These are phyloP conservation scores for Pomatostomus ruficeps DNA, from an alignment of 2,113 vertebrate species.

Conservation along the genomic window DNA sequence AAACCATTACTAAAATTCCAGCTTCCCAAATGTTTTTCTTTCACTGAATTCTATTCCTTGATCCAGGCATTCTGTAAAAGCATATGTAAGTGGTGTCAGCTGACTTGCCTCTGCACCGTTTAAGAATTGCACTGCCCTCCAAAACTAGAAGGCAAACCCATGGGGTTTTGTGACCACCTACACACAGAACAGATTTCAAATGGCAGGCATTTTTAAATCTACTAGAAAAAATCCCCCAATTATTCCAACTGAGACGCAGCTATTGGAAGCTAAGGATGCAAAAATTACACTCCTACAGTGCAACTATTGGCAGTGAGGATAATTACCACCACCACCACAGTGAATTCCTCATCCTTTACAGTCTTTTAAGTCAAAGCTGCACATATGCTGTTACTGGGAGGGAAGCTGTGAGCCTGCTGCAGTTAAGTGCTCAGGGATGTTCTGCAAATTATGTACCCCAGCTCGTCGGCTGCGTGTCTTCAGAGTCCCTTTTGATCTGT, in stretches of 20 bases:
- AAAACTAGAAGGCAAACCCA: not conserved
- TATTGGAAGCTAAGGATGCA: not conserved
- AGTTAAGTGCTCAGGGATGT: not conserved
- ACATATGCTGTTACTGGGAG: not conserved
- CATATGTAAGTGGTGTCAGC: not conserved
- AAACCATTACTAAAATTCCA: not conserved
- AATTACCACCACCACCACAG: not conserved
- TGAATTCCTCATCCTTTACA: not conserved
- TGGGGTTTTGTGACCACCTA: not conserved
- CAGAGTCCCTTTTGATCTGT: not conserved
- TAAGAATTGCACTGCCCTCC: not conserved
- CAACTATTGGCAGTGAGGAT: not conserved
- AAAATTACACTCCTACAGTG: not conserved
- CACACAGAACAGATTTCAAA: not conserved
- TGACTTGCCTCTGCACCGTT: not conserved
- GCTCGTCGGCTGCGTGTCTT: not conserved
- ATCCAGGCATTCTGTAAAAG: not conserved
- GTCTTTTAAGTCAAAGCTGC: not conserved
- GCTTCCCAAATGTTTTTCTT: not conserved
- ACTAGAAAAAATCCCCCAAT: not conserved
- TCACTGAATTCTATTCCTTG: not conserved
- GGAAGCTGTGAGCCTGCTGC: not conserved
- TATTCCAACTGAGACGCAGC: not conserved
- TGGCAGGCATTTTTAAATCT: not conserved
- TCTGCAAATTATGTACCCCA: not conserved